phyloP scores from a whole-genome alignment of 2,797 vertebrate species.

The Agapornis canus region DNA sequence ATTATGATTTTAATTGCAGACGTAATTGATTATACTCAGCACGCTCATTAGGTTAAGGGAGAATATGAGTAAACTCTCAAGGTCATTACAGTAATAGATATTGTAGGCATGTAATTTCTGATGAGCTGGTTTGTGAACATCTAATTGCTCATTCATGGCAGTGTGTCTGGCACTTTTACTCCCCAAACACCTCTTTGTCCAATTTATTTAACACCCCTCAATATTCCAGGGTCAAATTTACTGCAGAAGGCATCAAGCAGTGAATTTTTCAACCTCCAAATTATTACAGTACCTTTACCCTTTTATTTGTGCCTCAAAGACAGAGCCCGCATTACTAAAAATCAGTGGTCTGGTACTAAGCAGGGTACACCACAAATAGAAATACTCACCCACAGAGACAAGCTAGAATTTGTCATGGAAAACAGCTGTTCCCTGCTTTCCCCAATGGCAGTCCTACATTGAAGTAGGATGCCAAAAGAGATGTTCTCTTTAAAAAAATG shows the following conservation, averaged over 20 bases:
- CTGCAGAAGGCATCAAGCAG: constrained; percentile 50
- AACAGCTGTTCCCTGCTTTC: constrained; percentile 26
- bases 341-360: constrained; percentile 33
- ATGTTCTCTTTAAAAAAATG: not conserved
- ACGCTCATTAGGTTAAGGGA: constrained; percentile 78
- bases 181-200: constrained; percentile 62
- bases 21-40: constrained; percentile 79
- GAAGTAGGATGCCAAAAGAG: not conserved
- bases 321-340: constrained; percentile 30
- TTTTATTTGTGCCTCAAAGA: constrained; percentile 42
- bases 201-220: constrained; percentile 68
- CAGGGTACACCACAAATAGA: constrained; percentile 15
- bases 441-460: not conserved
- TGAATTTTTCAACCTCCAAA: constrained; percentile 54
- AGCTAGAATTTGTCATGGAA: constrained; percentile 33
- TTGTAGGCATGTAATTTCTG: constrained; percentile 72
- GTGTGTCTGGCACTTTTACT: constrained; percentile 53
- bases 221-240: constrained; percentile 68
- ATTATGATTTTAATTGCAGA: constrained; percentile 81
- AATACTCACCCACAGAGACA: constrained; percentile 31
- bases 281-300: constrained; percentile 18
- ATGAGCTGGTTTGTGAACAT: constrained; percentile 71
- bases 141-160: constrained; percentile 75
- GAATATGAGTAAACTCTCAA: constrained; percentile 77
- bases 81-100: constrained; percentile 79